Base-by-base conservation (phyloP, 2,797 vertebrate genomes). In the Chiroxiphia lanceolata region DNA sequence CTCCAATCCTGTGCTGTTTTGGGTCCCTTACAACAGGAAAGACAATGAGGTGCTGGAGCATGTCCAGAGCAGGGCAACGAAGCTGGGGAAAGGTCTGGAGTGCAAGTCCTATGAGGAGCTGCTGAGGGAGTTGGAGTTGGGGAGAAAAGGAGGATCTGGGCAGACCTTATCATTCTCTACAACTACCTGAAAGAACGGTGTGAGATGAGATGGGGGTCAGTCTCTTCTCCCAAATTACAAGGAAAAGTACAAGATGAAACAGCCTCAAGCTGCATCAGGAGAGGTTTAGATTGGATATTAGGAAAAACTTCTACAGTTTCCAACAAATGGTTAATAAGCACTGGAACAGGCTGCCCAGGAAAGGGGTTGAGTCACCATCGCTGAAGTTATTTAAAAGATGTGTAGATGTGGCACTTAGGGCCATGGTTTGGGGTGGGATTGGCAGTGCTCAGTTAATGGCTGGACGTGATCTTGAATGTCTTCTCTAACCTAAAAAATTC, bases 1-100 rank as follows among this genome's bases (percentile, higher is more conserved):
- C 29, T 76, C 0, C 0, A 64, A 23, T 57, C 4, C 26, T 33
- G 6, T 21, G 21, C 7, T 45, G 3, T 36, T 64, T 40, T 42
- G n/a, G 44, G 57, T 57, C 18, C 3, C 31, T 47, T 19, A 47
- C 22, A 22, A 21, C 38, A 47, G 51, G 42, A 87, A 23, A 10
- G 22, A 33, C 15, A 25, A 3, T 21, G 26, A 23, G 31, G 4
- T 53, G 18, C 38, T 47, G 29, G n/a, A 70, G 50, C 5, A 8
- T 3, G 11, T 64, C 57, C 57, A 76, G 50, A 59, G 57, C 64
- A 76, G 13, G 21, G 25, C 56, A 76, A 3, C 0, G 1, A 26
- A 45, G 38, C n/a, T 57, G 25, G 13, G 34, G 15, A 57, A 64
- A 31, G 13, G 7, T 64, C n/a, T 47, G 1, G 8, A 70, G 31